Evolutionary conservation across 2,113 vertebrate genomes (phyloP).

Genomic region (Aegithalos caudatus): DNA sequence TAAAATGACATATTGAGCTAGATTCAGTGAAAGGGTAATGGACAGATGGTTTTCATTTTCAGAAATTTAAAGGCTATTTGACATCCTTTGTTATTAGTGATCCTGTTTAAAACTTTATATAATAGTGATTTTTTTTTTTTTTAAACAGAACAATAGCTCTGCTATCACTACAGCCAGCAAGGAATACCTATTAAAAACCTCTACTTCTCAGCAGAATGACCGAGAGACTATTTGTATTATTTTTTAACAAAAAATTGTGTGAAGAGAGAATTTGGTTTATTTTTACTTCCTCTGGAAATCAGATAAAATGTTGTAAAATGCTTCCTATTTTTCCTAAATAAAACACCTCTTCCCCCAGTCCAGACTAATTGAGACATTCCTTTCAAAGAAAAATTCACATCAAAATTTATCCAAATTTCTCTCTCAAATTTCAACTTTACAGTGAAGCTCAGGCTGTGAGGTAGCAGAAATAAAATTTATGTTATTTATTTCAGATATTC

Average conservation of each 20-base stretch:
- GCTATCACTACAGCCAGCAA: background rate
- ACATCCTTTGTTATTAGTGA: background rate
- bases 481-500: background rate
- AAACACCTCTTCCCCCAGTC: rapidly evolving
- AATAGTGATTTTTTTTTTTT: background rate
- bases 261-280: background rate
- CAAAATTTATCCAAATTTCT: background rate
- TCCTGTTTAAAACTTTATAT: background rate
- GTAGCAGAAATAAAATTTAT: background rate
- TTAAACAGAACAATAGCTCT: background rate
- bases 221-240: background rate
- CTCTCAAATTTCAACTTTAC: background rate
- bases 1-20: background rate
- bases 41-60: slow-evolving; percentile 23
- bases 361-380: background rate
- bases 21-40: slow-evolving; percentile 7
- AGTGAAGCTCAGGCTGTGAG: background rate
- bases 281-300: background rate
- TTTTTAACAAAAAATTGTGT: background rate
- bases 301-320: background rate
- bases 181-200: background rate
- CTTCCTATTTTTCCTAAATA: background rate
- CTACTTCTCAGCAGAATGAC: background rate
- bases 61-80: background rate
- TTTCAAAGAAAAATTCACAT: background rate